A percentile compares a stretch with the other conserved stretches of the same genome.
phyloP scores from a whole-genome alignment of 1,140 invertebrate genomes.

The Pseudachorutes palmiensis region DNA sequence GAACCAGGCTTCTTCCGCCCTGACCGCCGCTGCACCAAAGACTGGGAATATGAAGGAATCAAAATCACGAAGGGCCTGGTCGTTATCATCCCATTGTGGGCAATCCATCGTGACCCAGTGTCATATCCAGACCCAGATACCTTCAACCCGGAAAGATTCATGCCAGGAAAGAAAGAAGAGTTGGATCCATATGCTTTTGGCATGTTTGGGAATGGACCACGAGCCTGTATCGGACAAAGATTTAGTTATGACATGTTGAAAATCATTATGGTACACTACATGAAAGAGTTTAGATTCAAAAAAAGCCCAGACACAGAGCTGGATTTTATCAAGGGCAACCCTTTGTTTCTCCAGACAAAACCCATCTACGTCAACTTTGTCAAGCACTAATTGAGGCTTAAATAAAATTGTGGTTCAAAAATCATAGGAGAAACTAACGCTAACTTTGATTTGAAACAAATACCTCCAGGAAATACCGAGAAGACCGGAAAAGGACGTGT shows the following conservation, averaged over 20 bases:
- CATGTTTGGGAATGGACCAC: constrained; percentile 16
- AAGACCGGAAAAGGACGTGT: too few relatives aligned
- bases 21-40: constrained; percentile 22
- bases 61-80: constrained; percentile 17
- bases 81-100: constrained; percentile 19
- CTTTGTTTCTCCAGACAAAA: not conserved
- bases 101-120: constrained; percentile 15
- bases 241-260: not conserved
- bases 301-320: not conserved
- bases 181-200: constrained; percentile 17
- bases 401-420: too few relatives aligned
- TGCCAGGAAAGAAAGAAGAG: constrained; percentile 17
- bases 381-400: not conserved
- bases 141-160: constrained; percentile 23
- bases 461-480: too few relatives aligned
- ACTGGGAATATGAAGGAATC: constrained; percentile 16
- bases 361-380: not conserved
- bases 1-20: constrained; percentile 11
- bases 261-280: not conserved
- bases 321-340: not conserved
- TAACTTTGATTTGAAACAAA: too few relatives aligned
- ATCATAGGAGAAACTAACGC: too few relatives aligned
- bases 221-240: constrained; percentile 12
- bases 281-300: constrained; percentile 6
- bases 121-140: constrained; percentile 15